Base-by-base conservation (phyloP, 2,888 invertebrate genomes). In the Synanthedon formicaeformis region DNA sequence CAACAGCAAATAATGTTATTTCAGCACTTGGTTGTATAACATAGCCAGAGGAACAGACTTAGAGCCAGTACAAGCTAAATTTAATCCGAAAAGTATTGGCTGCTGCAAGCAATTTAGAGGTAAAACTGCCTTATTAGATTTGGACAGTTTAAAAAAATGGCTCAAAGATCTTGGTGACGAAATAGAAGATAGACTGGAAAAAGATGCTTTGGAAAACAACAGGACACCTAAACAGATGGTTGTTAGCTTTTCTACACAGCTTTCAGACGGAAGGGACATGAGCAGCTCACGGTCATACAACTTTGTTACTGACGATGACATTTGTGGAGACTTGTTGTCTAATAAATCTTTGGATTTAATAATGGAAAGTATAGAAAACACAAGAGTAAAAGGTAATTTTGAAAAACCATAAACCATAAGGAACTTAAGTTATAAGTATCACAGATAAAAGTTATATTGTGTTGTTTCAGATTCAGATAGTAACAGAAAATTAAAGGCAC, bases 51-150 rank as follows among this genome's bases (percentile, higher is more conserved):
- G 98, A 2, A 90, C 95, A 53, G 97, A 98, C 69, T 78, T 91
- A 57, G 98, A 98, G 67, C 92, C 94, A 12, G 98, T 99, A 0
- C 92, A 91, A 55, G 91, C 93, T 0, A 90, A 96, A 59, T 92
- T 96, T 57, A 90, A 96, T 53, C 90, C 96, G 0, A 97, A 98
- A 78, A 97, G 97, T 52, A 96, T 99, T 63, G 98, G 97, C 0
- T 97, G 97, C 67, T 95, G 96, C 73, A 99, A 99, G 81, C 95
- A 95, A 69, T 98, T 99, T 75, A 92, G 92, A 2, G 98, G 97
- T 0, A 92, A 90, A 66, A 90, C 90, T 60, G 92, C 94, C 10
- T 89, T 98, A 4, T 77, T 81, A 0, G 91, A 91, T 14, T 72
- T 90, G 41, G 90, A 92, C 34, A 90, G 91, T 54, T 87, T 96